Evolutionary conservation across 2,797 vertebrate genomes (phyloP).

Genomic region (Enteromius trimaculatus): DNA sequence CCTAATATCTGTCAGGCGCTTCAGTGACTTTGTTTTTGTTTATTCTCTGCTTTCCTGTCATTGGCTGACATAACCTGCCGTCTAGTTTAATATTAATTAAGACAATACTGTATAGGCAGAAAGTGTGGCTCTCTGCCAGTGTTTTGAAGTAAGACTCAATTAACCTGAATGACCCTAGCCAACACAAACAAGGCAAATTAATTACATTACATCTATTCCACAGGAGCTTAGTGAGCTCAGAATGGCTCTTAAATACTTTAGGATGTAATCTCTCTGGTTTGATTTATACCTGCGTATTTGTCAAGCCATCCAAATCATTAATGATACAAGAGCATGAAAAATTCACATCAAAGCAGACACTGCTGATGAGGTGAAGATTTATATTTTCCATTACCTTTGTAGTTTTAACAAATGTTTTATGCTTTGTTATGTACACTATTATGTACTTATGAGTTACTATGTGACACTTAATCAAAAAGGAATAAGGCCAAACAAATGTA

Average conservation of each 20-base stretch:
- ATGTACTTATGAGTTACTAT: neutral
- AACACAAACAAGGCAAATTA: constrained; percentile 77
- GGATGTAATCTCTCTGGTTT: constrained; percentile 68
- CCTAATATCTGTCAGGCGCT: constrained; percentile 66
- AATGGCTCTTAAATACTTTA: constrained; percentile 68
- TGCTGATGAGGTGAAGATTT: neutral
- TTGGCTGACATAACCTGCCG: constrained; percentile 69
- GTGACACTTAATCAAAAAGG: neutral
- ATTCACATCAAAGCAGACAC: constrained; percentile 17
- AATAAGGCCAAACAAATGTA: neutral
- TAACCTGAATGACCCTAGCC: constrained; percentile 76
- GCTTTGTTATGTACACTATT: neutral
- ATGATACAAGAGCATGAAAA: constrained; percentile 33
- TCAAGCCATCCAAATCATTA: constrained; percentile 29
- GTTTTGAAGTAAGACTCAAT: constrained; percentile 81
- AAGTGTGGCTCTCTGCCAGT: constrained; percentile 70
- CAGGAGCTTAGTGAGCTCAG: constrained; percentile 65
- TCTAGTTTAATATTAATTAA: constrained; percentile 77
- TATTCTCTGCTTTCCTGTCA: constrained; percentile 72
- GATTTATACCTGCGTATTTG: constrained; percentile 45
- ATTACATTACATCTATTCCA: constrained; percentile 74
- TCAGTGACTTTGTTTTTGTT: constrained; percentile 75
- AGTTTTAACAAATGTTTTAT: constrained; percentile 5
- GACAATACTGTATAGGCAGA: constrained; percentile 70
- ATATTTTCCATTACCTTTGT: neutral